A percentile compares a stretch with the other conserved stretches of the same genome.
Conservation (phyloP, 2,797 vertebrate species). For the Spatula versicolor region DNA sequence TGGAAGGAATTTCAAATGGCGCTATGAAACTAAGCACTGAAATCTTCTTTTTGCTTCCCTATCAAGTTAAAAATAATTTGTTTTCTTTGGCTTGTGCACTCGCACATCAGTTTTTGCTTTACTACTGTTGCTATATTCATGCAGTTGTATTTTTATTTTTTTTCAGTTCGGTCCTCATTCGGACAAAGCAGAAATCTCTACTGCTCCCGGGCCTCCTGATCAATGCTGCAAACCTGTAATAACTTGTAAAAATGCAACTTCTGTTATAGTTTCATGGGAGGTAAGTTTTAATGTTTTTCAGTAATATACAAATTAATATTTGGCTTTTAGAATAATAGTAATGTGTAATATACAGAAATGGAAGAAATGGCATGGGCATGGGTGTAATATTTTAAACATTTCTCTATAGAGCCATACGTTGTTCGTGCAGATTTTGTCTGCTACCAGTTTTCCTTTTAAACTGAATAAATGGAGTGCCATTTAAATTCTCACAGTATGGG, state of each 20-base stretch:
- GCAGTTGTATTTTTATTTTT: neutral
- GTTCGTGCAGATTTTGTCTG: neutral
- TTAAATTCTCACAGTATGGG: neutral
- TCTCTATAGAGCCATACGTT: accelerated
- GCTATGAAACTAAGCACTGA: neutral
- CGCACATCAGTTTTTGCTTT: neutral
- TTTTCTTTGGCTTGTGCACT: neutral
- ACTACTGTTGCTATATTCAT: neutral
- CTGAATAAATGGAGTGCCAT: neutral
- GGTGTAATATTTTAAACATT: neutral
- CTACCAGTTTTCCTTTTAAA: neutral
- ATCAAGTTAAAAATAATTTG: neutral
- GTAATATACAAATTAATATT: neutral
- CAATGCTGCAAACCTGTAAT: constrained; percentile 77
- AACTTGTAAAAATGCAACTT: constrained; percentile 78
- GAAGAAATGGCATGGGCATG: neutral
- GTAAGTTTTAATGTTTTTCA: constrained; percentile 60
- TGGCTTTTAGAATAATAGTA: neutral
- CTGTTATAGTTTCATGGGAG: constrained; percentile 79
- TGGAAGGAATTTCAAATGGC: neutral
- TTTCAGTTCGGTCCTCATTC: constrained; percentile 80
- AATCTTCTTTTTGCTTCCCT: neutral
- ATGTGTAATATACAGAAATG: neutral
- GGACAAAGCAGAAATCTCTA: constrained; percentile 75
- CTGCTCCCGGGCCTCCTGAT: constrained; percentile 79